These are phyloP conservation scores for Melipona beecheii DNA, from an alignment of 2,888 invertebrate genomes.

Conservation along the genomic window DNA sequence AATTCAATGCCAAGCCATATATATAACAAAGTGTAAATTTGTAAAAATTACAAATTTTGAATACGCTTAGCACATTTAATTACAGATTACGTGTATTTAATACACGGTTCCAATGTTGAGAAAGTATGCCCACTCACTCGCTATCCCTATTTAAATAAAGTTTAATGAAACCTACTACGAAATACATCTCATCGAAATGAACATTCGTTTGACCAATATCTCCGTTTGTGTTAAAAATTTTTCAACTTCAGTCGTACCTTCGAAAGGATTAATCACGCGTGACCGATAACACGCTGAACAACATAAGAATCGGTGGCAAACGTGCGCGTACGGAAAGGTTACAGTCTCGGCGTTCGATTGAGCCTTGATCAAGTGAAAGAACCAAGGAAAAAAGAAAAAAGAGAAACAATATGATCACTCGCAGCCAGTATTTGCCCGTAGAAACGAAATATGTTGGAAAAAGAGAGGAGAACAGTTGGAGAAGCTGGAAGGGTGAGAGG, in stretches of 20 bases:
- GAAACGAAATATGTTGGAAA: slow-evolving; percentile 45
- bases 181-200: neutral
- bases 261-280: neutral
- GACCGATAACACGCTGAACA: neutral
- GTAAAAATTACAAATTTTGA: neutral
- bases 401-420: slow-evolving; percentile 24
- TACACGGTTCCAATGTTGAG: too few species aligned
- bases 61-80: too few species aligned
- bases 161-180: neutral
- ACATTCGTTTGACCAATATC: neutral
- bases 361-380: neutral
- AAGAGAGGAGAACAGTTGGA: slow-evolving; percentile 51
- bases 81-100: too few species aligned
- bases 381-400: neutral
- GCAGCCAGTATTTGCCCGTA: neutral
- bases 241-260: neutral
- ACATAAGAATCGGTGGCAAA: neutral
- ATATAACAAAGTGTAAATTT: neutral
- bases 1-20: neutral
- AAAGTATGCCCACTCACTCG: neutral
- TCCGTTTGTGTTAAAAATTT: neutral
- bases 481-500: slow-evolving; percentile 57
- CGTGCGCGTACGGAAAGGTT: neutral
- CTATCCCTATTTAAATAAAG: neutral
- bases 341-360: neutral